Conservation (phyloP, 2,113 vertebrate genomes). For the Chaetops frenatus region DNA sequence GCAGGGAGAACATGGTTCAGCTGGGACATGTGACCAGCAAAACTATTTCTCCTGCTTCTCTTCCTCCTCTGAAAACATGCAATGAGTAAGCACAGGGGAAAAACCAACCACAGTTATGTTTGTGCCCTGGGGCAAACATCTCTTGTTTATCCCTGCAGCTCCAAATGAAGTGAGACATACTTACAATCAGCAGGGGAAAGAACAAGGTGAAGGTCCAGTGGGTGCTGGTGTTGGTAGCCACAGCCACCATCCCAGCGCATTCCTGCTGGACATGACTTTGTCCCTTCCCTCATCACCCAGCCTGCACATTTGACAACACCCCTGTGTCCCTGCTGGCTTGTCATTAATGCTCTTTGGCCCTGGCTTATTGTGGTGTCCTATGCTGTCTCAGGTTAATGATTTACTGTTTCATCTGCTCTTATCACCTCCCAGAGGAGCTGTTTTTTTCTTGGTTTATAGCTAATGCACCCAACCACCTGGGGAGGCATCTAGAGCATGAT, state of each 20-base stretch:
- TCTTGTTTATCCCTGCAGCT: background rate
- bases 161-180: background rate
- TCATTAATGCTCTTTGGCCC: background rate
- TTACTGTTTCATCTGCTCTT: background rate
- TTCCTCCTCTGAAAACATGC: background rate
- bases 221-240: background rate
- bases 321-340: rapidly evolving
- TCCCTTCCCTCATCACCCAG: background rate
- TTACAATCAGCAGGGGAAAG: background rate
- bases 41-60: background rate
- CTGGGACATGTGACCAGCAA: background rate
- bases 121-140: background rate
- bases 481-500: background rate
- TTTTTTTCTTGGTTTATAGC: background rate
- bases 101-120: background rate
- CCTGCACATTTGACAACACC: rapidly evolving
- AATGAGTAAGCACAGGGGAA: background rate
- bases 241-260: background rate
- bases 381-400: background rate
- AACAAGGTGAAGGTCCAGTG: background rate
- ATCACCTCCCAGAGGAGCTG: background rate
- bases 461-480: background rate
- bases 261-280: background rate
- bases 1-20: background rate
- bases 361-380: background rate